These are phyloP conservation scores for Rhinophrynus dorsalis DNA, from an alignment of 2,797 vertebrate genomes.

Conservation along the genomic window DNA sequence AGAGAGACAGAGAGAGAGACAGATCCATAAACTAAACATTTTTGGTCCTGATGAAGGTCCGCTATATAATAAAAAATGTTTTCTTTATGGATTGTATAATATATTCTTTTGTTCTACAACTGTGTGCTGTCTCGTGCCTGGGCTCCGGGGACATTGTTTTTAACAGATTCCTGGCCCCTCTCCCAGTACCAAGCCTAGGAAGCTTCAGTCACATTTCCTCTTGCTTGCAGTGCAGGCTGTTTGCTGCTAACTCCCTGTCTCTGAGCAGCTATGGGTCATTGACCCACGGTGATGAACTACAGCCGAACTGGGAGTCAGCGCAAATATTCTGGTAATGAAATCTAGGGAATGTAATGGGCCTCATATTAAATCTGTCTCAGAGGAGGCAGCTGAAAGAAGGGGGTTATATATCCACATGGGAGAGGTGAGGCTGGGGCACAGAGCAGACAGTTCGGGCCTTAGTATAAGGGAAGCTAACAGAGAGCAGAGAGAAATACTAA, in stretches of 20 bases:
- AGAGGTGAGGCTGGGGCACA: slow-evolving; percentile 7
- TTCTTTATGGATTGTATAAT: too few species aligned
- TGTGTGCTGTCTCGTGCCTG: too few species aligned
- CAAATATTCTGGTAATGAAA: slow-evolving; percentile 43
- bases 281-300: slow-evolving; percentile 37
- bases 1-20: too few species aligned
- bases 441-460: not conserved
- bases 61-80: too few species aligned
- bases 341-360: slow-evolving; percentile 41
- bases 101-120: too few species aligned
- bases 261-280: slow-evolving; percentile 41
- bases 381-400: slow-evolving; percentile 26
- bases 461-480: not conserved
- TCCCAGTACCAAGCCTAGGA: not conserved
- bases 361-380: slow-evolving; percentile 45
- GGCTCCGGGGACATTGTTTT: too few species aligned
- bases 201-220: slow-evolving; percentile 12
- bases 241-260: slow-evolving; percentile 45
- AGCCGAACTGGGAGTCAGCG: slow-evolving; percentile 32
- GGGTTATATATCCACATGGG: slow-evolving; percentile 24
- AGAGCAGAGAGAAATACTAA: too few species aligned
- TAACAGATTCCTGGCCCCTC: too few species aligned
- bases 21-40: too few species aligned
- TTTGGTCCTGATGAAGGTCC: too few species aligned
- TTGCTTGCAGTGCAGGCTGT: slow-evolving; percentile 32